Evolutionary conservation across 2,113 vertebrate genomes (phyloP).

Genomic region (Syngnathoides biaculeatus): DNA sequence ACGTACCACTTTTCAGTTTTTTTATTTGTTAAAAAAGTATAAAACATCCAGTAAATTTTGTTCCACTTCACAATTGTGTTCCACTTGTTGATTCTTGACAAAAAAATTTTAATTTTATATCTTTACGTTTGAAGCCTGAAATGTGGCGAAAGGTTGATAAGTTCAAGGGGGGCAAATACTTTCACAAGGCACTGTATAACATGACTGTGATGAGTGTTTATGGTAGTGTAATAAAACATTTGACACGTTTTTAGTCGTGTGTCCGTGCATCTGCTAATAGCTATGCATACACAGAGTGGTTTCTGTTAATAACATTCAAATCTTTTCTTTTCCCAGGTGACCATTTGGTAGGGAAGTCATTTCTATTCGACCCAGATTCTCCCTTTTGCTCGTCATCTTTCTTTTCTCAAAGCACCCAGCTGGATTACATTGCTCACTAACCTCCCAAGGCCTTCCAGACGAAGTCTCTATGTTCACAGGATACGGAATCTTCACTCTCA

Average conservation of each 20-base stretch:
- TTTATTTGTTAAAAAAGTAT: too few species aligned
- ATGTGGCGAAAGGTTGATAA: too few species aligned
- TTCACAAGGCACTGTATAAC: too few species aligned
- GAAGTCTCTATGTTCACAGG: conserved; percentile 19
- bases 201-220: conserved; percentile 45
- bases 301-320: conserved; percentile 12
- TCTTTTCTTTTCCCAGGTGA: conserved; percentile 53
- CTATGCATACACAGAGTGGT: neutral
- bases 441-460: conserved; percentile 37
- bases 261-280: conserved; percentile 15
- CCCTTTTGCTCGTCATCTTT: conserved; percentile 42
- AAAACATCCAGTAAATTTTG: too few species aligned
- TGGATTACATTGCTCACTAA: conserved; percentile 19
- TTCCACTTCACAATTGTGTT: too few species aligned
- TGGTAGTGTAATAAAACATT: conserved; percentile 50
- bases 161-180: too few species aligned
- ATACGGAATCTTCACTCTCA: conserved; percentile 23
- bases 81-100: too few species aligned
- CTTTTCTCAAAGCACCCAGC: conserved; percentile 42
- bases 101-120: too few species aligned
- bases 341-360: conserved; percentile 55
- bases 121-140: too few species aligned
- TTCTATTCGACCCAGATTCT: conserved; percentile 46
- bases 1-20: too few species aligned
- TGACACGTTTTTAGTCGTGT: neutral